These are phyloP conservation scores for Aporophyla lueneburgensis DNA, from an alignment of 2,888 invertebrate genomes.

Conservation along the genomic window DNA sequence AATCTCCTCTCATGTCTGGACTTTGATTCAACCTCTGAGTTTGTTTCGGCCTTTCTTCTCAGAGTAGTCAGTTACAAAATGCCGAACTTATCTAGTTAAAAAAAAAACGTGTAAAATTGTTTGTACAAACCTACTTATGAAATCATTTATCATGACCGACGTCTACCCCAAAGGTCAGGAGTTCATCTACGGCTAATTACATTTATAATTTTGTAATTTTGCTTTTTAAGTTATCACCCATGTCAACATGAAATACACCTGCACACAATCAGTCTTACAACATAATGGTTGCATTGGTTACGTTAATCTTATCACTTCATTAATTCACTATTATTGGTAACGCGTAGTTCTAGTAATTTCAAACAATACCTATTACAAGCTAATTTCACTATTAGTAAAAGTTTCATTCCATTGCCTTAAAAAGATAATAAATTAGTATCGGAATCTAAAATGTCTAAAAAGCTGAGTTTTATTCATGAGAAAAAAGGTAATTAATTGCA, in stretches of 20 bases:
- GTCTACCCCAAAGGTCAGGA: neutral
- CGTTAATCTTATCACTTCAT: slow-evolving; percentile 32
- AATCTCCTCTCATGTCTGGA: neutral
- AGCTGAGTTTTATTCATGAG: neutral
- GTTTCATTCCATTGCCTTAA: neutral
- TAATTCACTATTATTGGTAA: slow-evolving; percentile 24
- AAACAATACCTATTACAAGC: neutral
- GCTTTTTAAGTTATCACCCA: neutral
- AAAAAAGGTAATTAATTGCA: neutral
- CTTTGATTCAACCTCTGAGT: no score
- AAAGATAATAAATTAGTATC: neutral
- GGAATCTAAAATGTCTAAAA: neutral
- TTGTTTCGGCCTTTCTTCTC: no score
- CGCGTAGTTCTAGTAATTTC: slow-evolving; percentile 5
- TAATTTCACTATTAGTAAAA: slow-evolving; percentile 16
- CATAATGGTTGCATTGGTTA: neutral
- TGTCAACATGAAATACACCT: neutral
- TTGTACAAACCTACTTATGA: no score
- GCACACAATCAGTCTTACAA: neutral
- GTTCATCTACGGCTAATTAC: neutral
- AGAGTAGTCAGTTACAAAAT: no score
- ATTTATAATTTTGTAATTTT: neutral
- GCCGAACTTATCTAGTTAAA: no score
- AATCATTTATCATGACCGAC: neutral
- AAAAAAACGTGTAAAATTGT: no score